Percentiles rank a stretch among this genome's conserved stretches.
Conservation (phyloP, 2,888 invertebrate species). For the Acanthoscelides obtectus region DNA sequence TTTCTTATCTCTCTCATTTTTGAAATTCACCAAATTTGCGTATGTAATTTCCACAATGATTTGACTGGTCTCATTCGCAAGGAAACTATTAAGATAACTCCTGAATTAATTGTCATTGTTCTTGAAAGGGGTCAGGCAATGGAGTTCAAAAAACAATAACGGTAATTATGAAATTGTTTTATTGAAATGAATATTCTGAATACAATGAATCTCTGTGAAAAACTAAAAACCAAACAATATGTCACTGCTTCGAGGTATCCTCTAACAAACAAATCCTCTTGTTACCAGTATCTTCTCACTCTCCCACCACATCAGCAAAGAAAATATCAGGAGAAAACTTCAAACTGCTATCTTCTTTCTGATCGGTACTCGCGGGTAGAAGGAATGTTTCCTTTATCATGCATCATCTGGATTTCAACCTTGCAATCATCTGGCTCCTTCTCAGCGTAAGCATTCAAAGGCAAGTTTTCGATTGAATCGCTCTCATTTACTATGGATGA, state of each 20-base stretch:
- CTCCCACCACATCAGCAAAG: conserved; percentile 26
- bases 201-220: too few species aligned
- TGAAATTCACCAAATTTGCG: too few species aligned
- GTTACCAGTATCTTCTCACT: conserved; percentile 4
- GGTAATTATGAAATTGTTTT: too few species aligned
- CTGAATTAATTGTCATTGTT: too few species aligned
- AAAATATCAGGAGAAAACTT: conserved; percentile 38
- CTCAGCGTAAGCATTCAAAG: neutral
- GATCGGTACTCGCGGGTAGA: neutral
- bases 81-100: too few species aligned
- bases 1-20: too few species aligned
- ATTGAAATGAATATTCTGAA: too few species aligned
- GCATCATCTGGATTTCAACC: neutral
- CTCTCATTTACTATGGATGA: neutral
- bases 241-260: neutral
- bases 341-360: conserved; percentile 6
- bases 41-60: too few species aligned
- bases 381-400: neutral
- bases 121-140: too few species aligned
- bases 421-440: neutral
- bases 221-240: too few species aligned
- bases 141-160: too few species aligned
- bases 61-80: too few species aligned
- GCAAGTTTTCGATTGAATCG: neutral
- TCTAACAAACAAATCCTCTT: conserved; percentile 6